Base-by-base conservation (phyloP, 2,797 vertebrate genomes). In the Leptodactylus fallax region DNA sequence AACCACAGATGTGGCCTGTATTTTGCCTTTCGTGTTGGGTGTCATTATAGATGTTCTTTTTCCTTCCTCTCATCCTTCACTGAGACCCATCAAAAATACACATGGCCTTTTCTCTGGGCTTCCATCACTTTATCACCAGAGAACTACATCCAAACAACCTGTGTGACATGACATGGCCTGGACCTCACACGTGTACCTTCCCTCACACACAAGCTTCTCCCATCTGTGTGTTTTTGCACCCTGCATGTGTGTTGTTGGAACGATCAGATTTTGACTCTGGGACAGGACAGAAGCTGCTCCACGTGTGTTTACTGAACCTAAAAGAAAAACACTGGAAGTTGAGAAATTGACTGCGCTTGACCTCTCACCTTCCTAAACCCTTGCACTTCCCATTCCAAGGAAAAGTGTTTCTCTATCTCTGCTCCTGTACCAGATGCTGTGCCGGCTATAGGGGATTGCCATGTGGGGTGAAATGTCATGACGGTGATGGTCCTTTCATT, bases 261-360 rank as follows among this genome's bases (percentile, higher is more conserved):
- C 3, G 56, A 81, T 88, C 77, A 55, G 55, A 65, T 88, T 81
- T 81, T 85, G 76, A 85, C 67, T 88, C 77, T 74, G 87, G 87
- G 47, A 88, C 82, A 88, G 88, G 84, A 89, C 88, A 89, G 88
- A 79, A 89, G 88, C 88, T 61, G 79, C 85, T 89, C 84, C 85
- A 89, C 88, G 87, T 89, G 88, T 89, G 88, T 86, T 89, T 89
- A 78, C 80, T 89, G 88, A 89, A 89, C 88, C 85, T 83, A 86
- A 86, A 89, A 89, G 88, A 83, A 89, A 89, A 89, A 89, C 88
- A 89, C 23, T 89, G 85, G 85, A 89, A 86, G 88, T 86, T 89
- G 88, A 89, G 84, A 89, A 89, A 89, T 89, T 86, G 85, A 69
- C 88, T 89, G 80, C 65, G 84, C 72, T 89, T 89, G 84, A 89